Conservation (phyloP, 1,140 invertebrate genomes). For the Aricia agestis region DNA sequence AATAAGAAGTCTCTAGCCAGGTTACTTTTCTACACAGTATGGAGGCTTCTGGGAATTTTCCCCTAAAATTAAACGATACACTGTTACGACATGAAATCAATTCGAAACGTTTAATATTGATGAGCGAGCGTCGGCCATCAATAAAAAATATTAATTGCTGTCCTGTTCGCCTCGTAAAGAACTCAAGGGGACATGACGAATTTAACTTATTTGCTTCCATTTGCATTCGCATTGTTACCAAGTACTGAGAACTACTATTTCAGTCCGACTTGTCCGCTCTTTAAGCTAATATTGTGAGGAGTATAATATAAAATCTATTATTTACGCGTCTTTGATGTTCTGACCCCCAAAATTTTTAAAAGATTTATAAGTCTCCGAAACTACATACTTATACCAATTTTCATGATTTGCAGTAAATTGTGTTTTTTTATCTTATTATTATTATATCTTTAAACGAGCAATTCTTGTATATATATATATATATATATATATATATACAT, state of each 20-base stretch:
- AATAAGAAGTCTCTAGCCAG: too few relatives aligned
- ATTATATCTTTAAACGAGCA: too few relatives aligned
- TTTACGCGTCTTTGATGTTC: too few relatives aligned
- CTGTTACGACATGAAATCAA: slow-evolving; percentile 34
- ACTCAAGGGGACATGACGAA: slow-evolving; percentile 35
- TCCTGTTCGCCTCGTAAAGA: slow-evolving; percentile 45
- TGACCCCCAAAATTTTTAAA: too few relatives aligned
- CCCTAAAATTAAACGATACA: slow-evolving; percentile 15
- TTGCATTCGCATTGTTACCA: background rate
- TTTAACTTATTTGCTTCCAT: background rate
- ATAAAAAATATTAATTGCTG: slow-evolving; percentile 60
- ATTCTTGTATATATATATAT: too few relatives aligned
- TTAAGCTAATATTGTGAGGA: too few relatives aligned
- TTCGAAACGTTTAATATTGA: slow-evolving; percentile 52
- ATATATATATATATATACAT: too few relatives aligned
- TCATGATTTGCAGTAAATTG: too few relatives aligned
- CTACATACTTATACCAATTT: too few relatives aligned
- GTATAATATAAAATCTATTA: too few relatives aligned
- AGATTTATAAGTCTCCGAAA: too few relatives aligned
- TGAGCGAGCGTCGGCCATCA: slow-evolving; percentile 39
- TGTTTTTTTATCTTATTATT: too few relatives aligned
- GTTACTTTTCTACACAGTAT: background rate
- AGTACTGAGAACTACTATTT: background rate
- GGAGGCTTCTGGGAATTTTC: slow-evolving; percentile 21
- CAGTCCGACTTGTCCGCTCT: background rate